These are phyloP conservation scores for Aradophagus sp. DNA, from an alignment of 1,140 invertebrate genomes.

Conservation along the genomic window DNA sequence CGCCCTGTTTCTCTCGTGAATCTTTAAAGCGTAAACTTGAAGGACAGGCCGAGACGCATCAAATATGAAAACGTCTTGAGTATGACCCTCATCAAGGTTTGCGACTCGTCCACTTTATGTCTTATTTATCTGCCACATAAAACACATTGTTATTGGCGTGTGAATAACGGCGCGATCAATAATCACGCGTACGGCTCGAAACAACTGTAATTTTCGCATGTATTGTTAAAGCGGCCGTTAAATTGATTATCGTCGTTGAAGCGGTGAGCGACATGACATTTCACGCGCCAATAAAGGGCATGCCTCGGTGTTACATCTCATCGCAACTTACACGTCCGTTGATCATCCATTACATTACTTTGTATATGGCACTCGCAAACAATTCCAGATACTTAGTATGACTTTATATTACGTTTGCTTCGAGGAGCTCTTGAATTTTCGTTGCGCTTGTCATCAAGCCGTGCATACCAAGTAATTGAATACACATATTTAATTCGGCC, in stretches of 20 bases:
- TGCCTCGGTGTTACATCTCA: constrained; percentile 45
- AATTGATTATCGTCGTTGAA: too few relatives aligned
- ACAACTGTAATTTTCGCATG: too few relatives aligned
- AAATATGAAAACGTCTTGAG: constrained; percentile 28
- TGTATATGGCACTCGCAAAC: constrained; percentile 50
- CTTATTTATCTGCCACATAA: constrained; percentile 18
- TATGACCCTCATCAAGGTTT: constrained; percentile 45
- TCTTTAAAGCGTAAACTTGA: constrained; percentile 37
- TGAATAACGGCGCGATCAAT: constrained; percentile 13
- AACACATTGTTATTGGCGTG: constrained; percentile 28
- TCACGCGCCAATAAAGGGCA: constrained; percentile 44
- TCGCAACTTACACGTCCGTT: constrained; percentile 28
- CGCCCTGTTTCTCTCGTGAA: constrained; percentile 56
- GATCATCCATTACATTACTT: constrained; percentile 20
- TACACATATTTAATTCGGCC: constrained; percentile 2
- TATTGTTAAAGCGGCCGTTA: too few relatives aligned
- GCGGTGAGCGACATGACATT: too few relatives aligned
- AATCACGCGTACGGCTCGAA: too few relatives aligned
- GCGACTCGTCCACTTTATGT: constrained; percentile 38
- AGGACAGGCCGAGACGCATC: constrained; percentile 34
- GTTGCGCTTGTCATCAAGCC: constrained; percentile 63
- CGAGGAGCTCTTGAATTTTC: constrained; percentile 50
- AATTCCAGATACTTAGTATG: constrained; percentile 35
- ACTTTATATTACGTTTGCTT: constrained; percentile 60
- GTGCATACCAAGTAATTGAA: constrained; percentile 61